Conservation (phyloP, 1,140 invertebrate species). For the Achroia grisella region DNA sequence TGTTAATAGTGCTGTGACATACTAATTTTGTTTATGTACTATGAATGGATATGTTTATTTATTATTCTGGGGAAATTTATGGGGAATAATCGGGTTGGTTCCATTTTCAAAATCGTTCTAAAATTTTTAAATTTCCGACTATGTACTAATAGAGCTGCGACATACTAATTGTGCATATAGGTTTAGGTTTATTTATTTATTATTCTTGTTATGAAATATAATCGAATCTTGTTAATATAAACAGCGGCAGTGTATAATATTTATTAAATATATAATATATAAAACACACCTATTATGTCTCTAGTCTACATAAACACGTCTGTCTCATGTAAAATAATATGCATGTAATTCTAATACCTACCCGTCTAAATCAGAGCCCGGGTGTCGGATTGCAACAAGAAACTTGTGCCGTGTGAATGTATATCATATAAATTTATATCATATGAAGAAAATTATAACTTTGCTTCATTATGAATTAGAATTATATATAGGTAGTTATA, state of each 20-base stretch:
- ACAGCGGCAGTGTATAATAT: too few relatives aligned
- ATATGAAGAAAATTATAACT: slow-evolving; percentile 13
- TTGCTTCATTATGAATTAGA: too few relatives aligned
- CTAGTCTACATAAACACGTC: too few relatives aligned
- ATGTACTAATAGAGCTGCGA: slow-evolving; percentile 23
- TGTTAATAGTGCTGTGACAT: slow-evolving; percentile 26
- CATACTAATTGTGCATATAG: slow-evolving; percentile 21
- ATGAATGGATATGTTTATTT: neutral
- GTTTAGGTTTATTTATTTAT: neutral
- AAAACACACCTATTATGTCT: too few relatives aligned
- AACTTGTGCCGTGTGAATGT: slow-evolving; percentile 29
- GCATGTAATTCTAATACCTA: slow-evolving; percentile 47
- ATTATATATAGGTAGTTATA: too few relatives aligned
- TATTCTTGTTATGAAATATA: neutral
- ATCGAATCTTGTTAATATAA: too few relatives aligned
- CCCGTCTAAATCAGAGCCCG: slow-evolving; percentile 28
- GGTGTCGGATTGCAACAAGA: slow-evolving; percentile 27
- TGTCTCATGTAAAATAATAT: slow-evolving; percentile 40
- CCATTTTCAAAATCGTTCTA: neutral
- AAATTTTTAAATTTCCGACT: neutral
- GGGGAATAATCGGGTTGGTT: neutral
- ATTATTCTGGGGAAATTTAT: slow-evolving; percentile 4
- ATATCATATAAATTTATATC: slow-evolving; percentile 3
- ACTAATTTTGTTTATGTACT: slow-evolving; percentile 18
- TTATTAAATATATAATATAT: too few relatives aligned